A percentile compares a stretch with the other conserved stretches of the same genome.
phyloP scores from a whole-genome alignment of 2,797 vertebrate species.

The Rhabdophis nuchalis region DNA sequence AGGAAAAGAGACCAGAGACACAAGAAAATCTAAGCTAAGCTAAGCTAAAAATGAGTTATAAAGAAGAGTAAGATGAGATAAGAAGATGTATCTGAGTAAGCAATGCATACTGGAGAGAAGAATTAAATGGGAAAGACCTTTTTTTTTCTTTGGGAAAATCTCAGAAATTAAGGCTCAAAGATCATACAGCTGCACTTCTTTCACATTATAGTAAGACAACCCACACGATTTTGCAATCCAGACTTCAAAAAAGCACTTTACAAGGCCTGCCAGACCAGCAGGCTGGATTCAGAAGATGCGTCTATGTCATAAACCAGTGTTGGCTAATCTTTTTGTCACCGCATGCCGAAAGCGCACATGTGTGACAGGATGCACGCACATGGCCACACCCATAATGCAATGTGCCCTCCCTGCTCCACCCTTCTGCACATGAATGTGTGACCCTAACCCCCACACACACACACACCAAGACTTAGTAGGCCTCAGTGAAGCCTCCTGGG shows the following conservation, averaged over 20 bases:
- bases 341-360: too few relatives aligned
- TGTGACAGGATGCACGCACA: too few relatives aligned
- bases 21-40: background rate
- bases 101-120: background rate
- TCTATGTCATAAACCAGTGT: background rate
- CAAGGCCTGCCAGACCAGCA: background rate
- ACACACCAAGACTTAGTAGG: too few relatives aligned
- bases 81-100: background rate
- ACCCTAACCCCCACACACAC: too few relatives aligned
- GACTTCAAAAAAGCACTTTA: background rate
- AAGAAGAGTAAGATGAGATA: background rate
- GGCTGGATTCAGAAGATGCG: background rate
- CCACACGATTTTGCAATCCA: background rate
- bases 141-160: background rate
- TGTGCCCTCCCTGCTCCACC: too few relatives aligned
- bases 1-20: background rate
- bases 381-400: too few relatives aligned
- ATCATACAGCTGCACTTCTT: background rate
- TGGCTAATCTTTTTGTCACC: too few relatives aligned
- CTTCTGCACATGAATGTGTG: too few relatives aligned
- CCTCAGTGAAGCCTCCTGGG: too few relatives aligned
- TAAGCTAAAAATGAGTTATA: background rate
- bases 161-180: background rate
- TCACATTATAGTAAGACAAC: background rate
- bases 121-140: background rate